Evolutionary conservation across 2,888 invertebrate genomes (phyloP).

Genomic region (Cenopis cana): DNA sequence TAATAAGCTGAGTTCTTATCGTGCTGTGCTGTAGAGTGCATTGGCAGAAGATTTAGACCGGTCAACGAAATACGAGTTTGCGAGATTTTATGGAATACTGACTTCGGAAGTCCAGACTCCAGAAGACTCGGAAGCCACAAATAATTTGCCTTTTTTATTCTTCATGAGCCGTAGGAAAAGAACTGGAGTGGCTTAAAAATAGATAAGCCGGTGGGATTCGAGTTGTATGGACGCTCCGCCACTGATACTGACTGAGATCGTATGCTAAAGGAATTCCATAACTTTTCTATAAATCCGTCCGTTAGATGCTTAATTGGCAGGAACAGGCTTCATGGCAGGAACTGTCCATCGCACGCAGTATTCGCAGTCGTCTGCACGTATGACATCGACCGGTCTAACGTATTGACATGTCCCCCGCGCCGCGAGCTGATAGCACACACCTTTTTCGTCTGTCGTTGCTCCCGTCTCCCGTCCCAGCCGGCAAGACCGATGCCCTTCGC

Average conservation of each 20-base stretch:
- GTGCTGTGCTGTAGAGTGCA: neutral
- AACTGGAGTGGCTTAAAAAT: no score
- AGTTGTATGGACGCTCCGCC: no score
- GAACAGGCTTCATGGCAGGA: neutral
- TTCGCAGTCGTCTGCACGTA: neutral
- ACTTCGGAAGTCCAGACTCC: no score
- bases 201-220: no score
- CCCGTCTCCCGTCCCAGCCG: neutral
- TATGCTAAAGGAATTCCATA: no score
- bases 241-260: no score
- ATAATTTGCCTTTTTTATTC: no score
- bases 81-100: neutral
- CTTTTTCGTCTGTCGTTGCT: conserved; percentile 4
- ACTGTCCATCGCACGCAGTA: no score
- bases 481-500: no score
- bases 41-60: neutral
- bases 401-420: neutral
- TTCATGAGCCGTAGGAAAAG: no score
- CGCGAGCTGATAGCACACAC: conserved; percentile 11
- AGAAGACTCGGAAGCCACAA: no score
- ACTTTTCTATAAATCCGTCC: neutral
- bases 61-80: neutral
- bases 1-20: neutral
- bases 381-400: neutral
- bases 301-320: neutral